Evolutionary conservation across 2,113 vertebrate species (phyloP), one percentile per base, ranked within the genome.

Genomic region (Halcyon senegalensis): DNA sequence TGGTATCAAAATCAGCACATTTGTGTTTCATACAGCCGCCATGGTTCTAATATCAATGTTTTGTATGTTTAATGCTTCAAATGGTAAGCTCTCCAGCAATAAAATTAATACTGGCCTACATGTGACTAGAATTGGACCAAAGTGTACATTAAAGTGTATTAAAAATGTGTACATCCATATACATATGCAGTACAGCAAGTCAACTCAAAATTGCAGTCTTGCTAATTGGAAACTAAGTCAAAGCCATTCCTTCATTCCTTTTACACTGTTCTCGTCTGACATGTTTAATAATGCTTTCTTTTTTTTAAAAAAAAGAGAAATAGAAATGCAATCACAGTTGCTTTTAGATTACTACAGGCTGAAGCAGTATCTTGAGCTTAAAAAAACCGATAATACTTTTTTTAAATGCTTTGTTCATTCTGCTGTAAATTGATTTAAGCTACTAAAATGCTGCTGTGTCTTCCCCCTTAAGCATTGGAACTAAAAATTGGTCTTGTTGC

Each of bases 211-310:
- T 72, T 68, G 63, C 64, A 70, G 56, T 31, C 69, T 73, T 10
- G 30, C 60, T 95, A 89, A 94, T 92, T 43, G 31, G 74, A 84
- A 95, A 94, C 93, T 89, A 75, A 90, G 93, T 87, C 66, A 93
- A 84, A 93, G 56, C 81, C 78, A 17, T 87, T 94, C 48, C 58
- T 95, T 90, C 78, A 17, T 87, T 94, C 48, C 58, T 95, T 90
- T 89, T 89, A 89, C 56, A 46, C 43, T 66, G 33, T 27, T 25
- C 68, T 85, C 75, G 31, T 92, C 74, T 88, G 37, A 4, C 62
- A 91, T 37, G 27, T 78, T 92, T 81, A 84, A 19, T 44, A 43
- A 69, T 41, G 43, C 8, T 63, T 66, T 25, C 12, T 59, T 66
- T 35, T 35, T 35, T 35, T 35, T 35, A 70, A 48, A 72, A 62